A percentile compares a stretch with the other conserved stretches of the same genome.
phyloP scores from a whole-genome alignment of 2,113 vertebrate genomes.

The Motacilla alba region DNA sequence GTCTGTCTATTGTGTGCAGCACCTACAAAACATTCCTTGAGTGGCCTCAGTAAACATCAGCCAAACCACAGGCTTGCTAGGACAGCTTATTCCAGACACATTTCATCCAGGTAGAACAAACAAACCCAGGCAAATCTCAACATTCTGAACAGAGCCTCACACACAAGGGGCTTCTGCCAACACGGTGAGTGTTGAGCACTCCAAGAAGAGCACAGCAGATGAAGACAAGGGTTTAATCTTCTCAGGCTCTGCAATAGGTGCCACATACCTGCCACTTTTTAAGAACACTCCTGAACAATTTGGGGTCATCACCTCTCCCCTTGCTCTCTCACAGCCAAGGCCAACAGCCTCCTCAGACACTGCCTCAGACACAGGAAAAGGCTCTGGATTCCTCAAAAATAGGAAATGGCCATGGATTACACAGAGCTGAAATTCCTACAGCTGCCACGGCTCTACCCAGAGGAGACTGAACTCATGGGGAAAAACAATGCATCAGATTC shows the following conservation, averaged over 20 bases:
- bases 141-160: background rate
- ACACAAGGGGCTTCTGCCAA: background rate
- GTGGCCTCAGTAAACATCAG: background rate
- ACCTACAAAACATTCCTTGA: background rate
- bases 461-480: background rate
- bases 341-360: background rate
- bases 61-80: background rate
- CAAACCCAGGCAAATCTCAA: background rate
- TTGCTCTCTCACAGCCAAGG: background rate
- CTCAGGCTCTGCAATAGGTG: background rate
- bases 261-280: background rate
- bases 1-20: background rate
- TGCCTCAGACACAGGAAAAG: background rate
- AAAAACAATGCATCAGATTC: background rate
- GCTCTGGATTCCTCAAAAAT: background rate
- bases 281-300: background rate
- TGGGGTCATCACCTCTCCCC: background rate
- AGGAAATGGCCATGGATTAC: accelerated
- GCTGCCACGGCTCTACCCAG: background rate
- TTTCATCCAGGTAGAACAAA: background rate
- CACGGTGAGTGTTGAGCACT: accelerated
- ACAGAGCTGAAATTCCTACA: background rate
- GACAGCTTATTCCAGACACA: background rate
- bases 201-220: background rate
- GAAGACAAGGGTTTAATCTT: background rate